Base-by-base conservation (phyloP, 2,888 invertebrate genomes). In the Pteria penguin region DNA sequence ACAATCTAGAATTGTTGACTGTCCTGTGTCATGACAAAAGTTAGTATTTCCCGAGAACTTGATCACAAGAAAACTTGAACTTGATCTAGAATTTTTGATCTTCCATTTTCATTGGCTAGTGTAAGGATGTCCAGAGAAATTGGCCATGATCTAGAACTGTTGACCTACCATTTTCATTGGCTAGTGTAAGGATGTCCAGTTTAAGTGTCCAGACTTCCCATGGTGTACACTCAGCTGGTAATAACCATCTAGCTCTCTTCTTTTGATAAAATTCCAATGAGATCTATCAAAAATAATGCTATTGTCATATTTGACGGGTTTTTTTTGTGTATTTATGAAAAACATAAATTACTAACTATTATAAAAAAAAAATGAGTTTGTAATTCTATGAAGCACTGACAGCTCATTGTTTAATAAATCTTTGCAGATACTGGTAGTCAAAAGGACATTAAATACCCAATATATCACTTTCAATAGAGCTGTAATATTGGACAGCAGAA, bases 121-220 rank as follows among this genome's bases (percentile, higher is more conserved):
- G 14, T 45, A 11, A 45, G 8, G 8, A 11, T 11, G 45, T 45
- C 11, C 45, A 45, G 14, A 45, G 14, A 14, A 45, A 45, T 18
- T 45, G 14, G 45, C 8, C n/a, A 4, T 62, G 3, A 18, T 1
- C 26, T 14, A 27, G 32, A 61, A 61, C 26, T 36, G 4, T 36
- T 31, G 45, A 73, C 81, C 87, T 86, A 94, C 94, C 94, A 90
- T 96, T 96, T 90, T 98, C 97, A 91, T 95, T 96, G 79, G 95
- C 95, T 68, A 97, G 94, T 86, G 96, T 95, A 31, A 97, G 95
- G 54, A 98, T 94, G 91, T 98, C 97, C 83, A 99, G 94, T 87
- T 96, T 95, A 4, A 99, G 95, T 45, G 97, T 98, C 99, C 99
- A 99, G 72, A 98, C 97, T 92, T 99, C 99, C 99, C 99, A 99